Evolutionary conservation across 35 echinoderm and acorn worm species (phyloP).

Genomic region (Heliocidaris erythrogramma): DNA sequence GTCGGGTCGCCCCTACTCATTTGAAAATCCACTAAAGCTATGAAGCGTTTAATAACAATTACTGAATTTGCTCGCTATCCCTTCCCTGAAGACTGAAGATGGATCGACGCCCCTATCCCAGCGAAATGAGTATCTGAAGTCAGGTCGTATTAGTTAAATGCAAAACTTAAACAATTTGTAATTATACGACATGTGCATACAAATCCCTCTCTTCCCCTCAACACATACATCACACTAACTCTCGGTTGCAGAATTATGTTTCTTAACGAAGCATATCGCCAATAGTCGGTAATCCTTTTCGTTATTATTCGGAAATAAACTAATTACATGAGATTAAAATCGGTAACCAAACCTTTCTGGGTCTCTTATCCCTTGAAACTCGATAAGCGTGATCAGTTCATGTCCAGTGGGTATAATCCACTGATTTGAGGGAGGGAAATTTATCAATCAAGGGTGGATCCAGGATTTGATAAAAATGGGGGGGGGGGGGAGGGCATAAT

Average conservation of each 20-base stretch:
- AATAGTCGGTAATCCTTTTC: background rate
- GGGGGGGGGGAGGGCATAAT: too few relatives aligned
- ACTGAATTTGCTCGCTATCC: too few relatives aligned
- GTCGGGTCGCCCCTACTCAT: too few relatives aligned
- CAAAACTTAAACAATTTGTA: background rate
- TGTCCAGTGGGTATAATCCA: background rate
- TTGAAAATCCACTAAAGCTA: too few relatives aligned
- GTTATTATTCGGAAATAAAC: conserved; percentile 18
- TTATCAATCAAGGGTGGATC: too few relatives aligned
- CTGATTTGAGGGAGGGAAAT: background rate
- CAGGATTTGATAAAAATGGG: too few relatives aligned
- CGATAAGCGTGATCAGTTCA: background rate
- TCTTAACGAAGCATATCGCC: background rate
- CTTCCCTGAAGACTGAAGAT: too few relatives aligned
- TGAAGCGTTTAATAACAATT: too few relatives aligned
- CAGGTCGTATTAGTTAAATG: background rate
- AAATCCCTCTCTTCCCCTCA: background rate
- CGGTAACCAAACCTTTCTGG: background rate
- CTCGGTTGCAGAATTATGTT: background rate
- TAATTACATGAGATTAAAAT: conserved; percentile 3
- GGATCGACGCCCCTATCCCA: too few relatives aligned
- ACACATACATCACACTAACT: background rate
- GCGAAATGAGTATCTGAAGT: too few relatives aligned
- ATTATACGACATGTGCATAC: background rate
- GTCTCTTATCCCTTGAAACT: background rate